phyloP scores from a whole-genome alignment of 2,113 vertebrate species.

The Sprattus sprattus region DNA sequence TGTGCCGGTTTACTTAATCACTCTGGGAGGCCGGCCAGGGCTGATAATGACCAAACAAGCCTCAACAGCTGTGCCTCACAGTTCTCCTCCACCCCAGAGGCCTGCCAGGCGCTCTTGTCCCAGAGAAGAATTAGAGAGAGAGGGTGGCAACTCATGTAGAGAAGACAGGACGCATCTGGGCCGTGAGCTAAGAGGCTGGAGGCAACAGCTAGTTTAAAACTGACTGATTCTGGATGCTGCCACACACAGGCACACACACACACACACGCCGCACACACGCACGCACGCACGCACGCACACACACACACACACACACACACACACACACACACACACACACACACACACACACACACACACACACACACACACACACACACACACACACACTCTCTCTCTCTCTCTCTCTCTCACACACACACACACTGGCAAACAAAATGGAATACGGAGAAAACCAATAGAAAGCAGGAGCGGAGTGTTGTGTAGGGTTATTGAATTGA shows the following conservation, averaged over 20 bases:
- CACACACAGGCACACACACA: not conserved
- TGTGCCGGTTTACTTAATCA: slow-evolving; percentile 52
- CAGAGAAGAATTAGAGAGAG: not conserved
- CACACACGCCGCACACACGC: not conserved
- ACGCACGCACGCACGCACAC: too few relatives aligned
- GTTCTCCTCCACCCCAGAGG: slow-evolving; percentile 31
- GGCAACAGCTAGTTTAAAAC: not conserved
- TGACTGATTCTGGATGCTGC: not conserved
- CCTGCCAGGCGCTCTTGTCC: not conserved
- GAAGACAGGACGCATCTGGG: not conserved
- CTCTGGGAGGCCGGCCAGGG: slow-evolving; percentile 35
- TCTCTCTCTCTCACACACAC: too few relatives aligned
- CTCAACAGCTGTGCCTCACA: slow-evolving; percentile 49
- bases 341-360: not conserved
- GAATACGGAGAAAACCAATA: not conserved
- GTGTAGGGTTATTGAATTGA: not conserved
- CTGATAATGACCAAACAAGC: slow-evolving; percentile 43
- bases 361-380: too few relatives aligned
- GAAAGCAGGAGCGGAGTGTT: not conserved
- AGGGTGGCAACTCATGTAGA: not conserved
- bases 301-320: not conserved
- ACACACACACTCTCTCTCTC: not conserved
- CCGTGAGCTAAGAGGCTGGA: not conserved
- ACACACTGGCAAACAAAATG: not conserved
- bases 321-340: not conserved